A percentile compares a stretch with the other conserved stretches of the same genome.
These are phyloP conservation scores for Hipposideros larvatus DNA, from an alignment of 2,797 vertebrate species.

Conservation along the genomic window DNA sequence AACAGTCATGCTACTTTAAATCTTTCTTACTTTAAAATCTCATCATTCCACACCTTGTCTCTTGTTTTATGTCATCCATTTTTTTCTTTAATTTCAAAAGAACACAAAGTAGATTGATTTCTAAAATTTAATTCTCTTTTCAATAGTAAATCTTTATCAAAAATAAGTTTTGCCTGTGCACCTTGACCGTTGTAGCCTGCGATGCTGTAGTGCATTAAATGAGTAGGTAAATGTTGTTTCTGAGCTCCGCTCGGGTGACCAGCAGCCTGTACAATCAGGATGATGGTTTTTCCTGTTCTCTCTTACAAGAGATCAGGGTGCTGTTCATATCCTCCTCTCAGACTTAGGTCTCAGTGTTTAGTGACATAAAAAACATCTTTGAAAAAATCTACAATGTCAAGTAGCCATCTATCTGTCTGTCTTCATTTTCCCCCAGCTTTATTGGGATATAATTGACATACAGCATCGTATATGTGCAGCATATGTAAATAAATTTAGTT, in stretches of 20 bases:
- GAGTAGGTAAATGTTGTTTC: rapidly evolving
- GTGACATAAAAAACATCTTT: neutral
- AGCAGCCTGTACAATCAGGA: neutral
- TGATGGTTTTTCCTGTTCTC: neutral
- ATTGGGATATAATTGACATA: neutral
- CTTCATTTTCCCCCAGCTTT: neutral
- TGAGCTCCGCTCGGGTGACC: neutral
- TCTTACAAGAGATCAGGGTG: neutral
- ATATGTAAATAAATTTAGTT: neutral
- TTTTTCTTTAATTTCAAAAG: neutral
- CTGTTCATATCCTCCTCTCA: neutral
- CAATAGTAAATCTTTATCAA: neutral
- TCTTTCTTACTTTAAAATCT: neutral
- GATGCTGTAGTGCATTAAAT: rapidly evolving
- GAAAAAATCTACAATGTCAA: neutral
- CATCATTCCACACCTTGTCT: neutral
- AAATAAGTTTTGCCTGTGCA: neutral
- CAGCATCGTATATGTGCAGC: neutral
- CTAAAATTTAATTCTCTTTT: neutral
- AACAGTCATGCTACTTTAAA: neutral
- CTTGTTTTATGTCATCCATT: neutral
- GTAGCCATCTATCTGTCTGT: neutral
- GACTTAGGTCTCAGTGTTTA: neutral
- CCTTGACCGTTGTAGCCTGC: neutral
- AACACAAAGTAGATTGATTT: neutral